Evolutionary conservation across 2,113 vertebrate species (phyloP).

Genomic region (Zeus faber): DNA sequence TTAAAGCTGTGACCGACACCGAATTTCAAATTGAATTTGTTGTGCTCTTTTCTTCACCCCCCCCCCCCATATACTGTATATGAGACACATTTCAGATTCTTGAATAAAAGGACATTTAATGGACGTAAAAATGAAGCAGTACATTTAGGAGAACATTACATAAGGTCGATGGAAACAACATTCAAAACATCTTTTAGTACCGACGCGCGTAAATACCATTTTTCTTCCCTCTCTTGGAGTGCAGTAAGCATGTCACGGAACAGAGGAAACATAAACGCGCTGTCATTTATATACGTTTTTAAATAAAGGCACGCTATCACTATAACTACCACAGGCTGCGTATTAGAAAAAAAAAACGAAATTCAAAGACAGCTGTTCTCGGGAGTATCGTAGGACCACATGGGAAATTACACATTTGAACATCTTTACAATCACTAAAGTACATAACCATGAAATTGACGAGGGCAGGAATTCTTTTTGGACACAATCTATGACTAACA

Average conservation of each 20-base stretch:
- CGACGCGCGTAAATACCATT: slow-evolving; percentile 49
- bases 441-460: slow-evolving; percentile 13
- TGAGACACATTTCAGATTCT: not conserved
- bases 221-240: slow-evolving; percentile 28
- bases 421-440: not conserved
- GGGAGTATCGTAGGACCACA: no score
- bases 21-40: no score
- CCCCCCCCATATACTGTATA: no score
- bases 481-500: slow-evolving; percentile 52
- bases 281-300: no score
- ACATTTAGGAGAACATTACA: slow-evolving; percentile 39
- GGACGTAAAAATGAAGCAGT: slow-evolving; percentile 46
- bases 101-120: slow-evolving; percentile 47
- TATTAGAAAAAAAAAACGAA: slow-evolving; percentile 20
- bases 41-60: no score
- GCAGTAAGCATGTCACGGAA: slow-evolving; percentile 23
- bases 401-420: no score
- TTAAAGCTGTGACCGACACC: no score
- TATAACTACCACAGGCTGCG: slow-evolving; percentile 2
- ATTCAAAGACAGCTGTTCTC: no score
- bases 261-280: no score
- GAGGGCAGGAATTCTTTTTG: no score
- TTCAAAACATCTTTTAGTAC: slow-evolving; percentile 50
- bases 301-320: no score
- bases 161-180: slow-evolving; percentile 29